Conservation (phyloP, 2,888 invertebrate genomes). For the Oligia fasciuncula region DNA sequence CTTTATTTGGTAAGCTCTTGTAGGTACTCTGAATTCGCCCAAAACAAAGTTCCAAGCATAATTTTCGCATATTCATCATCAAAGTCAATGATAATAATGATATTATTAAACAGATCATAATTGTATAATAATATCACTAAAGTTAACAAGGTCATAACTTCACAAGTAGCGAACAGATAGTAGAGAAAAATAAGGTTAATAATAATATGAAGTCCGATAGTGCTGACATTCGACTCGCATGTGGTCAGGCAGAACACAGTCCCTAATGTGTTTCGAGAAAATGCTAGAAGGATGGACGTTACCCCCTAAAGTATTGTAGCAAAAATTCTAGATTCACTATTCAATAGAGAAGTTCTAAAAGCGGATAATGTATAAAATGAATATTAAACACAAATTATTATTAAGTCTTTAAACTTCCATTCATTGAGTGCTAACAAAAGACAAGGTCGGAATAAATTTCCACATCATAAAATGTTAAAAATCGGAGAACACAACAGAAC, state of each 20-base stretch:
- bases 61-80: background rate
- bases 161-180: constrained; percentile 26
- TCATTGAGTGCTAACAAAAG: constrained; percentile 44
- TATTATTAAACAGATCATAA: constrained; percentile 16
- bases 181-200: constrained; percentile 26
- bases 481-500: constrained; percentile 24
- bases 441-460: constrained; percentile 51
- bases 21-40: constrained; percentile 2
- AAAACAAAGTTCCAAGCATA: background rate
- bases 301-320: background rate
- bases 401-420: constrained; percentile 28
- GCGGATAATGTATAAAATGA: constrained; percentile 2
- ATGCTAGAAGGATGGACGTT: background rate
- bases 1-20: constrained; percentile 33
- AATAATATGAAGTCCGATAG: background rate
- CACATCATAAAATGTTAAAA: constrained; percentile 14
- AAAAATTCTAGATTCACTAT: background rate
- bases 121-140: constrained; percentile 1
- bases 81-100: constrained; percentile 1
- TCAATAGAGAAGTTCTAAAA: constrained; percentile 2
- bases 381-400: constrained; percentile 18
- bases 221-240: constrained; percentile 5
- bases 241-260: background rate
- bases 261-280: background rate
- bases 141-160: constrained; percentile 29